Evolutionary conservation across 2,113 vertebrate species (phyloP).

Genomic region (Pleuronectes platessa): DNA sequence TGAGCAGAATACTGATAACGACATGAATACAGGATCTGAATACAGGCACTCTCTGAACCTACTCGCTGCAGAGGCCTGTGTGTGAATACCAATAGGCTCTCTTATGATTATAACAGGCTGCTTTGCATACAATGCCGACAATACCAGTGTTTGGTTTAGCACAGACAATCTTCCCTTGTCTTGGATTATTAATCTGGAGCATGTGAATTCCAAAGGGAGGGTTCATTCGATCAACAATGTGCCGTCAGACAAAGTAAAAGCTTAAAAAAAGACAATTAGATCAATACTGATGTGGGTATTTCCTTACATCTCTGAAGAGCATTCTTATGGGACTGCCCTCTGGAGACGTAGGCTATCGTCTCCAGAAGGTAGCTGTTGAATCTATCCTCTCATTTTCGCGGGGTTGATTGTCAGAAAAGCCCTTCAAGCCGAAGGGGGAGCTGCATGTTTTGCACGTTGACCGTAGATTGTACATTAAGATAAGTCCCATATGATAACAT

Average conservation of each 20-base stretch:
- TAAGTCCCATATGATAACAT: no score
- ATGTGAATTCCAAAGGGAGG: constrained; percentile 22
- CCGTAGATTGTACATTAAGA: no score
- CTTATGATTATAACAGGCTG: constrained; percentile 34
- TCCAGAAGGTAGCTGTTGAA: not conserved
- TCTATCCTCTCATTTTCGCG: not conserved
- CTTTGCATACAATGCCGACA: constrained; percentile 62
- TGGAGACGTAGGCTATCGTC: not conserved
- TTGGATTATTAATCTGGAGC: constrained; percentile 5
- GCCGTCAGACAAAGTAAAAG: not conserved
- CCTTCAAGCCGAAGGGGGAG: no score
- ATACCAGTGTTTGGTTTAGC: constrained; percentile 21
- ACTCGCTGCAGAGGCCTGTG: constrained; percentile 58
- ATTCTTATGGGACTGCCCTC: not conserved
- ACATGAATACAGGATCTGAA: constrained; percentile 43
- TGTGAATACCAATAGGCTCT: constrained; percentile 69
- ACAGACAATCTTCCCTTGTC: constrained; percentile 8
- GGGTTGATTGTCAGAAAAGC: no score
- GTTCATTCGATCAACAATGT: constrained; percentile 2
- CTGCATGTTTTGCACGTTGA: no score
- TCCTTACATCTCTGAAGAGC: not conserved
- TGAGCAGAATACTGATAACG: constrained; percentile 60
- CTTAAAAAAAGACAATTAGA: not conserved
- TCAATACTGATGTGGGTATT: not conserved
- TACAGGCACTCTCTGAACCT: constrained; percentile 46